Base-by-base conservation (phyloP, 2,113 vertebrate species). In the Urocynchramus pylzowi region DNA sequence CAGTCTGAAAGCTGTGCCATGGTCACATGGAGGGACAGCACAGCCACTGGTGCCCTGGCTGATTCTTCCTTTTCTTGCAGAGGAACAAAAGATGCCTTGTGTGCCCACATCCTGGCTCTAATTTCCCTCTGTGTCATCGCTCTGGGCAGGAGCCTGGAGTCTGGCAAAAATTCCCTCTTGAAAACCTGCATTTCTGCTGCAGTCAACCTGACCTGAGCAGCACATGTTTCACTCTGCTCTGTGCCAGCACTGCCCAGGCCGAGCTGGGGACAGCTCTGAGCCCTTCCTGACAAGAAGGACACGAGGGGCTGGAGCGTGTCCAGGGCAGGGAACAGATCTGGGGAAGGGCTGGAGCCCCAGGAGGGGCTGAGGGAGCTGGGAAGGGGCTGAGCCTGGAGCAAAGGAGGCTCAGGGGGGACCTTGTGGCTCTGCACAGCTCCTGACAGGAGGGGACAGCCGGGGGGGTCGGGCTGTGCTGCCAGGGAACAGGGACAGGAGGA, bases 71-170 rank as follows among this genome's bases (percentile, higher is more conserved):
- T 83, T 83, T 49, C 56, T 59, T 2, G 0, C 2, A n/a, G 67
- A 54, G 23, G 49, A 94, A 94, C 71, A 94, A 93, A 83, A 89
- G 80, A 5, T 89, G 71, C 57, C 71, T 91, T 95, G 87, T 95
- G 71, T 76, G 20, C 15, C 84, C 44, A 37, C 19, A 30, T 50
- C 76, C 44, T 2, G 0, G 52, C 84, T 91, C 56, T 13, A 0
- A 26, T 94, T 91, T 83, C 89, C 10, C 4, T 45, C 20, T 54
- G 86, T 94, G 76, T 71, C 79, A 80, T 79, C 1, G 0, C 33
- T 83, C 16, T 42, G 80, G 67, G 53, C 47, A 64, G 67, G 64
- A 89, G 67, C 54, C 42, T n/a, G 44, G 35, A 56, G 42, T 19
- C 19, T 10, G 27, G 59, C 41, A 44, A 49, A 81, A 87, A 53